Base-by-base conservation (phyloP, 2,113 vertebrate genomes). In the Cairina moschata region DNA sequence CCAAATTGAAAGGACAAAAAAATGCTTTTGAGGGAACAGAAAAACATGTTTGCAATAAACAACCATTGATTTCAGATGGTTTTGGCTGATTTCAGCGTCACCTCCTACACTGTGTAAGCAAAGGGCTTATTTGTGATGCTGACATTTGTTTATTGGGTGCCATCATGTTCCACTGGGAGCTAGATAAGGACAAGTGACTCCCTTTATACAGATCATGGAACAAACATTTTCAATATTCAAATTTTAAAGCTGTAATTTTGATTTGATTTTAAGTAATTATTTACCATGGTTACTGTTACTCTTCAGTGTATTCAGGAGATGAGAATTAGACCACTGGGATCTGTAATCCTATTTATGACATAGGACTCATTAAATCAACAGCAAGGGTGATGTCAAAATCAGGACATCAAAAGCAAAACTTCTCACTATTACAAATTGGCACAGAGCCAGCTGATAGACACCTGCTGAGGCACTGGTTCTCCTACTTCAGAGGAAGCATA, bases 211-310 rank as follows among this genome's bases (percentile, higher is more conserved):
- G 48, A 92, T 89, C 74, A 83, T 54, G 71, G 71, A 94, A 46
- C 69, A 91, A 95, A 92, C n/a, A 25, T 84, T 91, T 89, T 67
- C 1, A 0, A n/a, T 54, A 77, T 73, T 87, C 62, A 76, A 26
- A 85, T 92, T 75, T 87, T 89, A 73, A 96, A 85, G 46, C 58
- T 85, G 58, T 74, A 94, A 85, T 89, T 95, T 93, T 88, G 5
- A 91, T 92, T 88, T 95, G 55, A 93, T 95, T 95, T 94, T 55
- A 83, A 29, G 88, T 52, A 96, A 91, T 94, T 92, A 96, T 96
- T 95, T 95, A 38, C 96, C 86, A 92, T 92, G 95, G 92, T 76
- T 95, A 89, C 93, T 89, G 67, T 91, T 93, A 82, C 69, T 83
- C 83, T 91, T 87, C 71, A 78, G 71, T 52, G 83, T 96, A 89